Evolutionary conservation across 2,113 vertebrate genomes (phyloP), one percentile per base, ranked within the genome.

Genomic region (Rissa tridactyla): DNA sequence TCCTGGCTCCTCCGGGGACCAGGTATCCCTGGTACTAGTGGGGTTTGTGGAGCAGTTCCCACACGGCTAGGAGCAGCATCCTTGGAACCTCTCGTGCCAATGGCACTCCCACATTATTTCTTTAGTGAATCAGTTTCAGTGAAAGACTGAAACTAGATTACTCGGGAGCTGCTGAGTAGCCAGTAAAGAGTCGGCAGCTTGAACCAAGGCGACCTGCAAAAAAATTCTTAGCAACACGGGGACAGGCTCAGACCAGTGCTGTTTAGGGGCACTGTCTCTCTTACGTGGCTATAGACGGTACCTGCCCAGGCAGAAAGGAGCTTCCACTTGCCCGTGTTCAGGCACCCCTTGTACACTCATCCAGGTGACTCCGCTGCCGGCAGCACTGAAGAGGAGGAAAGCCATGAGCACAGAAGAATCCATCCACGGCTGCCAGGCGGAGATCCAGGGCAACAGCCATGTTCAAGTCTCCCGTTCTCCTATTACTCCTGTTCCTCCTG

Each of bases 21-120:
- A 26, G 60, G 5, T 3, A 19, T 34, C 75, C 26, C 40, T 22
- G 0, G 9, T 34, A 4, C 6, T 4, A 3, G 3, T 1, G 36
- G 14, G 3, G 14, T 51, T 77, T 49, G 57, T 26, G 60, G 47
- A 38, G 42, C n/a, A 26, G 11, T 13, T 4, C 2, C 36, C 26
- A 52, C 47, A 38, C 38, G 38, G 38, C 38, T 38, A 38, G 38
- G 38, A 38, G 38, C 38, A 73, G 60, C 51, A 38, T 2, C 32
- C 46, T 20, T 46, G 61, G 34, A 34, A 44, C 51, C 29, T 69
- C 58, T 36, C 34, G 6, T 11, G 27, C 51, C 40, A 42, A 11
- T 10, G 38, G 62, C 30, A 65, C 36, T 51, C 21, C 26, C 77
- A 68, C 15, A 8, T 15, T 29, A 36, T 13, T 62, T 58, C 61